phyloP scores from a whole-genome alignment of 1,140 invertebrate species.

The Dolichoris vasculosae region DNA sequence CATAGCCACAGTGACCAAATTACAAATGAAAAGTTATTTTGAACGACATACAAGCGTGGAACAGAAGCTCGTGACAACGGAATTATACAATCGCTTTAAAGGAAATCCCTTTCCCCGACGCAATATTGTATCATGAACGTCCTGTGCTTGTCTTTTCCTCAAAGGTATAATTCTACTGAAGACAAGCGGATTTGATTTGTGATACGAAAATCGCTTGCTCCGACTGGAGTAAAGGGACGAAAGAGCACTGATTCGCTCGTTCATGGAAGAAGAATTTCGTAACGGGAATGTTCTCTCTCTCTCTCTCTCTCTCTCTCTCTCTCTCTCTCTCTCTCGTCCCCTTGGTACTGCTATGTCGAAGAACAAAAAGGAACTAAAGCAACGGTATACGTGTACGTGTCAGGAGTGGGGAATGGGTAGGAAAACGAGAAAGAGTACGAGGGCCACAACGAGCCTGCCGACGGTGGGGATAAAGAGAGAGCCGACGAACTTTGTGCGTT shows the following conservation, averaged over 20 bases:
- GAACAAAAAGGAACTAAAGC: conserved; percentile 9
- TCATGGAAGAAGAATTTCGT: conserved; percentile 45
- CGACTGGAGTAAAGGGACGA: not conserved
- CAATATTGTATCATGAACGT: no score
- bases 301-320: not conserved
- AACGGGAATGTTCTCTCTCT: conserved; percentile 23
- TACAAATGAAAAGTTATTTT: no score
- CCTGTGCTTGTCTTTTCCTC: not conserved
- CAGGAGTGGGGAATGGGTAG: not conserved
- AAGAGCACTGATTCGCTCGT: not conserved
- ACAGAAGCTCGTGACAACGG: not conserved
- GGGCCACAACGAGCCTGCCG: not conserved
- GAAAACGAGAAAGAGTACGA: not conserved
- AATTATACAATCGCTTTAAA: no score
- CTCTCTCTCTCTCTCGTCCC: not conserved
- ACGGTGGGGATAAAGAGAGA: not conserved
- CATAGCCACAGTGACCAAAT: not conserved
- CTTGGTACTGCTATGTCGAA: not conserved
- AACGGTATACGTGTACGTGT: conserved; percentile 33
- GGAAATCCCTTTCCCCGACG: not conserved
- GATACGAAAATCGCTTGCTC: not conserved
- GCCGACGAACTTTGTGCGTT: conserved; percentile 15
- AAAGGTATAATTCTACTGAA: not conserved
- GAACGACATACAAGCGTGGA: no score
- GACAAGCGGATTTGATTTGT: not conserved